A percentile compares a stretch with the other conserved stretches of the same genome.
Conservation (phyloP, 2,888 invertebrate species). For the Portevinia maculata region DNA sequence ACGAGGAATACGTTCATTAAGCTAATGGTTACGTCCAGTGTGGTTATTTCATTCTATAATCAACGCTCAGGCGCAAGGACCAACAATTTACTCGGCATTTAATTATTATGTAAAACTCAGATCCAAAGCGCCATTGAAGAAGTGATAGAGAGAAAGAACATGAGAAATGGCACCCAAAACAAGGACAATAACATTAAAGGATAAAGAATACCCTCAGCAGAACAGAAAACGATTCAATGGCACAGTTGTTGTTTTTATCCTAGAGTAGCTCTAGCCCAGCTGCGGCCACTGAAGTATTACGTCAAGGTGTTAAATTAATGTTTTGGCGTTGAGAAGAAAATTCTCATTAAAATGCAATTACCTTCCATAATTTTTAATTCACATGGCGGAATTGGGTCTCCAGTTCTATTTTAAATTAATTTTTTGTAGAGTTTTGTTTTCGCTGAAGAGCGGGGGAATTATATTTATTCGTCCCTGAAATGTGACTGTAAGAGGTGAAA, state of each 20-base stretch:
- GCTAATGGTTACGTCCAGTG: constrained; percentile 40
- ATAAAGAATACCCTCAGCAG: constrained; percentile 47
- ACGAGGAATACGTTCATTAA: constrained; percentile 34
- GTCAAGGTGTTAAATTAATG: constrained; percentile 74
- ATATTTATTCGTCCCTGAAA: no score
- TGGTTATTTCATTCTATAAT: constrained; percentile 39
- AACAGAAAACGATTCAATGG: constrained; percentile 42
- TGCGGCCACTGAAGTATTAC: constrained; percentile 67
- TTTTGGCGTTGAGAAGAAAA: constrained; percentile 68
- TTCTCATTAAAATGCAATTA: constrained; percentile 76
- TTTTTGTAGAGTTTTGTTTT: constrained; percentile 9
- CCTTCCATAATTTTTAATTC: constrained; percentile 74
- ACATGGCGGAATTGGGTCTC: constrained; percentile 59
- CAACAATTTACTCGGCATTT: constrained; percentile 51
- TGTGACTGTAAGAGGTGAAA: no score
- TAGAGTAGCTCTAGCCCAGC: constrained; percentile 47
- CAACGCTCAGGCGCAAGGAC: constrained; percentile 17
- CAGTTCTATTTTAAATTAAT: constrained; percentile 42
- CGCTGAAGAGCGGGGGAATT: background rate
- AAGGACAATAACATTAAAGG: constrained; percentile 68
- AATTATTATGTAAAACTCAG: constrained; percentile 63
- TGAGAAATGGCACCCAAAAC: constrained; percentile 67
- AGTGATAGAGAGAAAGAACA: constrained; percentile 19
- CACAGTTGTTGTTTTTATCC: constrained; percentile 44
- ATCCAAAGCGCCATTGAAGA: background rate